Conservation (phyloP, 2,113 vertebrate genomes). For the Colaptes auratus region DNA sequence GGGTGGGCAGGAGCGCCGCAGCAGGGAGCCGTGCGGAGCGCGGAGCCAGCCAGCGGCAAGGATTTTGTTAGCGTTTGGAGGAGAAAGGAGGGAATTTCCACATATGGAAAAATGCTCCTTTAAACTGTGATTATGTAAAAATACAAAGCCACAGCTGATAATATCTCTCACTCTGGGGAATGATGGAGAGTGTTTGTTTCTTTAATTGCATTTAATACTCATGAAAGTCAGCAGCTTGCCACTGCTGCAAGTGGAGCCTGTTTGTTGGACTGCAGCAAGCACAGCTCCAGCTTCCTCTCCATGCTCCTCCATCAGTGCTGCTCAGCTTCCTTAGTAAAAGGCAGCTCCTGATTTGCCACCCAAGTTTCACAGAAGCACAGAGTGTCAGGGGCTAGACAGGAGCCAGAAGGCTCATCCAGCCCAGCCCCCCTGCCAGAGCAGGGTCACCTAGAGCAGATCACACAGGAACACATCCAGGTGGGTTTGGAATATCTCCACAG, state of each 20-base stretch:
- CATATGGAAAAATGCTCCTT: conserved; percentile 70
- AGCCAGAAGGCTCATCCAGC: too few species aligned
- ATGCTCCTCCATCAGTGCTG: background rate
- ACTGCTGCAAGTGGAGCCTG: background rate
- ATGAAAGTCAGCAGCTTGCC: conserved; percentile 46
- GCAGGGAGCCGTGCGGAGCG: conserved; percentile 24
- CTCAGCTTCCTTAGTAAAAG: background rate
- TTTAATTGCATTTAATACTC: conserved; percentile 65
- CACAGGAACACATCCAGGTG: too few species aligned
- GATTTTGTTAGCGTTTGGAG: conserved; percentile 65
- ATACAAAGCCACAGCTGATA: conserved; percentile 65
- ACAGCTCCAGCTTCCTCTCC: conserved; percentile 50
- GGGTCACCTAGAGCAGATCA: too few species aligned
- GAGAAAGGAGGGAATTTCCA: conserved; percentile 74
- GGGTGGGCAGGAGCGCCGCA: conserved; percentile 46
- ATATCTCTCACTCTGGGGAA: conserved; percentile 67
- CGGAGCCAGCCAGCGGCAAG: conserved; percentile 53
- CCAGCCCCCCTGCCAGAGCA: too few species aligned
- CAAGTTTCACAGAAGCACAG: background rate
- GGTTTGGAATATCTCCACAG: too few species aligned
- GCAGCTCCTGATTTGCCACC: conserved; percentile 15
- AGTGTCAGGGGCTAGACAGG: too few species aligned
- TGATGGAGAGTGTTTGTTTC: conserved; percentile 64
- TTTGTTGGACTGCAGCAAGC: conserved; percentile 9
- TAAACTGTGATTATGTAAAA: conserved; percentile 75